Evolutionary conservation across 2,888 invertebrate genomes (phyloP), one percentile per base, ranked within the genome.

Genomic region (Drosophila mulleri): DNA sequence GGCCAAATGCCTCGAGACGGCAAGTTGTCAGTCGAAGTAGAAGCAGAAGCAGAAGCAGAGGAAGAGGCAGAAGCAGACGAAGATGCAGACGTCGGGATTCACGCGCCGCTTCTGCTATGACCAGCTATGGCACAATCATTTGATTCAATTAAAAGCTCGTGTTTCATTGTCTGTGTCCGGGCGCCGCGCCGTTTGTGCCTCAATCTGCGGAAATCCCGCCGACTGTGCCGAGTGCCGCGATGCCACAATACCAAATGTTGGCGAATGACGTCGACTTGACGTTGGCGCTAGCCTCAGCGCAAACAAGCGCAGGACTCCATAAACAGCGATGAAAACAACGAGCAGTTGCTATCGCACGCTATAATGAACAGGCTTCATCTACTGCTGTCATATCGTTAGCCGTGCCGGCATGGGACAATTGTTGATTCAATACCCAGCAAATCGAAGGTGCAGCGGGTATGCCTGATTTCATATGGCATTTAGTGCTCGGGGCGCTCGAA

Each of bases 61-160:
- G 11, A 11, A 26, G 35, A 52, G 18, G 7, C 29, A 29, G 12
- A 26, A 12, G n/a, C 42, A 37, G 18, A 52, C 32, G 23, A 5
- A 32, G 32, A 32, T 9, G 9, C 32, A 16, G 32, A 52, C 32
- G 23, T 12, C 4, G 23, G n/a, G 41, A 47, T 58, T 42, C 68
- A 68, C 69, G 68, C 69, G 71, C 23, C 26, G 26, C 58, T 18
- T 23, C 26, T 23, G 26, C 37, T 12, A 16, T n/a, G 29, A 48
- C 26, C 45, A 20, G 52, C 23, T 42, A 59, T 42, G n/a, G 45
- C 53, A 35, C 65, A 68, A 32, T 52, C 66, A 81, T 63, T 82
- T 70, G 67, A 80, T 83, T 83, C 83, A 85, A 85, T 83, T 85
- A 85, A 80, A 70, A 65, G 60, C 83, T 80, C 83, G 64, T 63